These are phyloP conservation scores for Anser brachyrhynchus DNA, from an alignment of 2,113 vertebrate species.

Conservation along the genomic window DNA sequence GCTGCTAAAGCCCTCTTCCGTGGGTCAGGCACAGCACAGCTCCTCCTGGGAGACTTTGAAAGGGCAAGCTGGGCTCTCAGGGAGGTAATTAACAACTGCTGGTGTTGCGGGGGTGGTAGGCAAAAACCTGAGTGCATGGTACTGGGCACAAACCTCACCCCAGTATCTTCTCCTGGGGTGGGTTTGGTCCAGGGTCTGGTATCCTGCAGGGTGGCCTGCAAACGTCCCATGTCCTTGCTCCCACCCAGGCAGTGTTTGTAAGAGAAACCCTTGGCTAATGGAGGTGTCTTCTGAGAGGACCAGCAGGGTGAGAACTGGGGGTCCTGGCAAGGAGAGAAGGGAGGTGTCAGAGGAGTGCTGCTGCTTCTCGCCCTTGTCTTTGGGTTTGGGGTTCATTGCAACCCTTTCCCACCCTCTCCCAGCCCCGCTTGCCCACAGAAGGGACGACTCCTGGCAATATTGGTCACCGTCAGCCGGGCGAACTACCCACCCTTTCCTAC, in stretches of 20 bases:
- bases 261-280: neutral
- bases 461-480: neutral
- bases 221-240: fast-evolving
- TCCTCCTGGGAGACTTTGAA: neutral
- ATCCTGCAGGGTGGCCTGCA: neutral
- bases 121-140: neutral
- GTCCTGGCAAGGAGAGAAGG: neutral
- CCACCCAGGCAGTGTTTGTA: fast-evolving
- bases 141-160: neutral
- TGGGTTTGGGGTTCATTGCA: neutral
- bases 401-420: neutral
- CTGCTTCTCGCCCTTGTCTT: neutral
- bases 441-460: neutral
- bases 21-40: fast-evolving
- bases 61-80: neutral
- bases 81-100: neutral
- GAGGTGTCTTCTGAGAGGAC: neutral
- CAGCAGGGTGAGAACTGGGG: neutral
- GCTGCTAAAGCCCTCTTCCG: neutral
- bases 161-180: neutral
- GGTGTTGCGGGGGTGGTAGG: neutral
- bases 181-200: neutral
- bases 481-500: neutral
- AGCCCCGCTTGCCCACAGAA: fast-evolving
- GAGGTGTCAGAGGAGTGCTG: neutral